Conservation (phyloP, 1,140 invertebrate genomes). For the Lasioglossum baleicum region DNA sequence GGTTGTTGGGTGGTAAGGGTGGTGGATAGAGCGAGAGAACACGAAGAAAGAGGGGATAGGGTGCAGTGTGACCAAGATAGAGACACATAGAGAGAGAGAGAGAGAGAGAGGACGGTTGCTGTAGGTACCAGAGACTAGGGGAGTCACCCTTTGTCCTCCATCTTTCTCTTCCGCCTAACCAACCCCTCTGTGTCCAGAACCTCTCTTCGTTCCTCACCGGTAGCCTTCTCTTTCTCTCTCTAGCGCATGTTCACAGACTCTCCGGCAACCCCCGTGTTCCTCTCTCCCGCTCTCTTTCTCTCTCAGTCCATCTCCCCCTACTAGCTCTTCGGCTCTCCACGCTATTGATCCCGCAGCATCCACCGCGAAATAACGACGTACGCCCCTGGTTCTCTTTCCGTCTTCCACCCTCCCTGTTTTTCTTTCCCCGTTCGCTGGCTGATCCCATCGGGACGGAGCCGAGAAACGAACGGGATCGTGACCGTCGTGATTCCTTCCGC, state of each 20-base stretch:
- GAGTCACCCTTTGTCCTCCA: slow-evolving; percentile 62
- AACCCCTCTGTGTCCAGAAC: slow-evolving; percentile 33
- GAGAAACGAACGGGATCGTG: slow-evolving; percentile 15
- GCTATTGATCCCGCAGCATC: slow-evolving; percentile 81
- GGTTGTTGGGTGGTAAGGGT: slow-evolving; percentile 75
- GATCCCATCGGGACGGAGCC: slow-evolving; percentile 6
- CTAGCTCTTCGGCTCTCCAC: slow-evolving; percentile 75
- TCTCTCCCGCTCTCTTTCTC: slow-evolving; percentile 37
- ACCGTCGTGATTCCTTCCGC: slow-evolving; percentile 20
- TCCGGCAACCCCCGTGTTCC: slow-evolving; percentile 18
- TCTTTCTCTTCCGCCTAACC: slow-evolving; percentile 46
- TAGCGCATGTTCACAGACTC: slow-evolving; percentile 39
- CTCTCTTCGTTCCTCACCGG: slow-evolving; percentile 27
- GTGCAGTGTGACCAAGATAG: slow-evolving; percentile 44
- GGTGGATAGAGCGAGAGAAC: slow-evolving; percentile 57
- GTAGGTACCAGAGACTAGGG: slow-evolving; percentile 59
- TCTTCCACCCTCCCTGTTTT: slow-evolving; percentile 16
- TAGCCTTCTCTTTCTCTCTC: slow-evolving; percentile 31
- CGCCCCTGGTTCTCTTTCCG: slow-evolving; percentile 63
- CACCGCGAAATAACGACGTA: slow-evolving; percentile 80
- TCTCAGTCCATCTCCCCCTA: slow-evolving; percentile 57
- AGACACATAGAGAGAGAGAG: slow-evolving; percentile 10
- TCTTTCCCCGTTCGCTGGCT: slow-evolving; percentile 8
- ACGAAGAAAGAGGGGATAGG: slow-evolving; percentile 49
- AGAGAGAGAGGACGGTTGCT: slow-evolving; percentile 45